A percentile compares a stretch with the other conserved stretches of the same genome.
Conservation (phyloP, 1,140 invertebrate species). For the Cotesia chilonis region DNA sequence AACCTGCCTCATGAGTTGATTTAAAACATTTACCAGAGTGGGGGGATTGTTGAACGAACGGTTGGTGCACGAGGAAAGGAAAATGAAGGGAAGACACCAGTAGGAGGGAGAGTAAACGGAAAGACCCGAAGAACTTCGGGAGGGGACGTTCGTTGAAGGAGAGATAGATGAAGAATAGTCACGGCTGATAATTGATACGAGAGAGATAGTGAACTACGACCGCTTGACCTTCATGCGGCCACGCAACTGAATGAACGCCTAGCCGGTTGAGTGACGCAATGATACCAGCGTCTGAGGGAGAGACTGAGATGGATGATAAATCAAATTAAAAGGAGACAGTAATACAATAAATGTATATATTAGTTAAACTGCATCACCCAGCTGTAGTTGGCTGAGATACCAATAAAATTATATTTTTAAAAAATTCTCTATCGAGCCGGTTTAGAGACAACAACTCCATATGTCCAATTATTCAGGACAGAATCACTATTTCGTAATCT, state of each 20-base stretch:
- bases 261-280: constrained; percentile 52
- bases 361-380: too few species aligned
- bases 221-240: constrained; percentile 62
- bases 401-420: too few species aligned
- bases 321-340: background rate
- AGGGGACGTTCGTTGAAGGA: constrained; percentile 9
- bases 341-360: background rate
- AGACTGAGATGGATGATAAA: constrained; percentile 4
- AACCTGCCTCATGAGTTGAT: constrained; percentile 28
- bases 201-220: constrained; percentile 44
- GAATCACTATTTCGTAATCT: too few species aligned
- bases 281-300: constrained; percentile 27
- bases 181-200: constrained; percentile 30
- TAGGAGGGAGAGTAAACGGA: background rate
- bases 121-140: background rate
- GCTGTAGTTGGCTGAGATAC: too few species aligned
- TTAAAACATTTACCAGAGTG: constrained; percentile 6
- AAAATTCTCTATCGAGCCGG: too few species aligned
- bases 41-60: constrained; percentile 20
- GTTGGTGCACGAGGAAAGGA: background rate
- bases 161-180: constrained; percentile 6
- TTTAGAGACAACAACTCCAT: too few species aligned
- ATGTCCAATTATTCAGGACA: too few species aligned
- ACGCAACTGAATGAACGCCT: constrained; percentile 59
- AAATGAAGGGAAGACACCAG: constrained; percentile 9